Percentiles rank a stretch among this genome's conserved stretches.
Conservation (phyloP, 2,888 invertebrate genomes). For the Patella ulyssiponensis region DNA sequence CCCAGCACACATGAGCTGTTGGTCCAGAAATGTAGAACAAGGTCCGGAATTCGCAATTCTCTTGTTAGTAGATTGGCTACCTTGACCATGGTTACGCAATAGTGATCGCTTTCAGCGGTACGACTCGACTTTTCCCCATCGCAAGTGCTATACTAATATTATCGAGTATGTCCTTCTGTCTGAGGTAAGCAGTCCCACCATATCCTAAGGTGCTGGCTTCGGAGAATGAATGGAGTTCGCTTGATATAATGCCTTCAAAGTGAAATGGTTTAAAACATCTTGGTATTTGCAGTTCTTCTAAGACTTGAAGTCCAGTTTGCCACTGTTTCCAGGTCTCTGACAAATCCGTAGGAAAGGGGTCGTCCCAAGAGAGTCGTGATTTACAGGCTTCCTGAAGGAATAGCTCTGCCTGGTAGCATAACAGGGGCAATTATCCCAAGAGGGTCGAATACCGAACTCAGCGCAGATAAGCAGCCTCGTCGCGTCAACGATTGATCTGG, state of each 20-base stretch:
- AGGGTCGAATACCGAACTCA: not conserved
- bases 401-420: not conserved
- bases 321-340: not conserved
- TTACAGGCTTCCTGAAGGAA: not conserved
- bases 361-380: not conserved
- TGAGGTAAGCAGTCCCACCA: not conserved
- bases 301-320: not conserved
- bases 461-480: not conserved
- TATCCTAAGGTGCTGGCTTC: not conserved
- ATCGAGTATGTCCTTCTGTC: not conserved
- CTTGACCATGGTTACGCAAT: too few species aligned
- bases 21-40: too few species aligned
- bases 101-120: not conserved
- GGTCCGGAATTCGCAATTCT: too few species aligned
- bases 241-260: not conserved
- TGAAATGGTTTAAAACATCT: conserved; percentile 7
- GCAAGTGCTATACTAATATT: not conserved
- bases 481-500: not conserved
- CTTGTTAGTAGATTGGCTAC: too few species aligned
- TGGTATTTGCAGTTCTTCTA: not conserved
- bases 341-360: not conserved
- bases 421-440: not conserved
- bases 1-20: too few species aligned
- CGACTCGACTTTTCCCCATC: not conserved
- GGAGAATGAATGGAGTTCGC: not conserved